A percentile compares a stretch with the other conserved stretches of the same genome.
phyloP scores from a whole-genome alignment of 1,140 invertebrate species.

The Drosophila hydei region DNA sequence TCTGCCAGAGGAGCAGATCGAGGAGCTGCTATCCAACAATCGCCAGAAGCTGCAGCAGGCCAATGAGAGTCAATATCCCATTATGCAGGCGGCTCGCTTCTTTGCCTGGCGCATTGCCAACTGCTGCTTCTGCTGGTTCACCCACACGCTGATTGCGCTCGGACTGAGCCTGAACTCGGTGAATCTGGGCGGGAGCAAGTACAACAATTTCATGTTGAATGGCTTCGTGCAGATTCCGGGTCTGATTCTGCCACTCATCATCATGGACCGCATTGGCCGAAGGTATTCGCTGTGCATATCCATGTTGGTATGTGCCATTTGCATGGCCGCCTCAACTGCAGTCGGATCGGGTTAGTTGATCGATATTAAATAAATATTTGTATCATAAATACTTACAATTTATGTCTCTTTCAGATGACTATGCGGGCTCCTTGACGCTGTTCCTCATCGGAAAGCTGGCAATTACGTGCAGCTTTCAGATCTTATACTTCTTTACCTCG shows the following conservation, averaged over 20 bases:
- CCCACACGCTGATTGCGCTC: slow-evolving; percentile 90
- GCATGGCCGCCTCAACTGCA: slow-evolving; percentile 68
- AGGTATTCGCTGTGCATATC: slow-evolving; percentile 86
- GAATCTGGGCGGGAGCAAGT: slow-evolving; percentile 89
- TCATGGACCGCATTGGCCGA: slow-evolving; percentile 88
- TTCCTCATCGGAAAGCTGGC: slow-evolving; percentile 91
- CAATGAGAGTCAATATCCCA: slow-evolving; percentile 75
- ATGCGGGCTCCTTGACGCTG: slow-evolving; percentile 84
- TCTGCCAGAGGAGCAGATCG: slow-evolving; percentile 85
- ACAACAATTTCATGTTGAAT: slow-evolving; percentile 89
- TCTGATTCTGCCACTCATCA: slow-evolving; percentile 87
- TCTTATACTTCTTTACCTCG: slow-evolving; percentile 88
- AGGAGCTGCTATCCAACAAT: slow-evolving; percentile 65
- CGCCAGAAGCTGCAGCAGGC: slow-evolving; percentile 56
- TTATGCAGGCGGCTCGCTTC: slow-evolving; percentile 53
- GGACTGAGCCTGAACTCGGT: slow-evolving; percentile 93
- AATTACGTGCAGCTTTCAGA: slow-evolving; percentile 89
- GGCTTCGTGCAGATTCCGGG: slow-evolving; percentile 90
- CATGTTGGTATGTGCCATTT: slow-evolving; percentile 87
- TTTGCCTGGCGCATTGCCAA: slow-evolving; percentile 86
- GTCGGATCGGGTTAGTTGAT: slow-evolving; percentile 51
- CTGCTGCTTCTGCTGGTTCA: slow-evolving; percentile 89
- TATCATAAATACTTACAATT: background rate
- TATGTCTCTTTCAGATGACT: slow-evolving; percentile 60
- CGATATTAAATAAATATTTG: background rate